Base-by-base conservation (phyloP, 1,140 invertebrate species). In the Cepaea nemoralis region DNA sequence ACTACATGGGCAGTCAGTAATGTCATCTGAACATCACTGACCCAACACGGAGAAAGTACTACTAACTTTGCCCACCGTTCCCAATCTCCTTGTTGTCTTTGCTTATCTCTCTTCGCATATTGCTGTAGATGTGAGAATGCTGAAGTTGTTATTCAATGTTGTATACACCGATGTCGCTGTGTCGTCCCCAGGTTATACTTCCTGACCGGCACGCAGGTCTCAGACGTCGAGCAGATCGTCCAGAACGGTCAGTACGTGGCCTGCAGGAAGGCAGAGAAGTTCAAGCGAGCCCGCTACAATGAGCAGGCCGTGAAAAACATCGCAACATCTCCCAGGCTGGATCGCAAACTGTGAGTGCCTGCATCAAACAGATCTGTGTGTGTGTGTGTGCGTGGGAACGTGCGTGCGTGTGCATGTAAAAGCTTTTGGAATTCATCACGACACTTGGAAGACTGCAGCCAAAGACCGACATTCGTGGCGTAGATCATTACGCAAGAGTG, bases 221-320 rank as follows among this genome's bases (percentile, higher is more conserved):
- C 73, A 33, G 78, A 75, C 45, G 48, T 80, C 0, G 78, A 82
- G 22, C 81, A 82, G n/a, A 80, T 84, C 12, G 42, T 76, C 35
- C 42, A 40, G 24, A 80, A 79, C n/a, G 81, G 81, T 37, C 73
- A 77, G 22, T 84, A 82, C 31, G 83, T 84, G 10, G 83, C 83
- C 10, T 71, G 66, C 27, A 75, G 75, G n/a, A 42, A 33, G 14
- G 59, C 33, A 24, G 80, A 82, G 12, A 50, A n/a, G 33, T 84
- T 84, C 59, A 79, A 82, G 27, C 66, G 33, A 16, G 80, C 71
- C 22, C 66, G 66, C 66, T 84, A 84, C 59, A 78, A 70, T 24
- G 81, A 82, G 37, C 71, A 75, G 35, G 81, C 69, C 8, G 31
- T 48, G n/a, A 80, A 73, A 48, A 80, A 82, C 35, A 31, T 84